Base-by-base conservation (phyloP, 2,888 invertebrate species). In the Rotaria macrura region DNA sequence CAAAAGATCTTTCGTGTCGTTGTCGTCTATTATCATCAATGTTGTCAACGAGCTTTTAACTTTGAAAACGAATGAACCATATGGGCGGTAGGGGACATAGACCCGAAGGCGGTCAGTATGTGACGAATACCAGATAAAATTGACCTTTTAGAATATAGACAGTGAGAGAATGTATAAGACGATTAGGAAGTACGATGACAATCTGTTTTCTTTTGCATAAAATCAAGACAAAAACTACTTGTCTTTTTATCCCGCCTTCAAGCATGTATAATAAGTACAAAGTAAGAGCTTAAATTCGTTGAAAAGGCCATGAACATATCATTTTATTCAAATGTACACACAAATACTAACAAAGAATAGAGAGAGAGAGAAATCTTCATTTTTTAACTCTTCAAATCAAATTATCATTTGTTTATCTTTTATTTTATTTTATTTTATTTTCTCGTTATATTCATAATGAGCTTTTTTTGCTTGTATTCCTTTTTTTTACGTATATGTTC, bases 181-280 rank as follows among this genome's bases (percentile, higher is more conserved):
- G 65, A 65, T 65, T 65, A 65, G 65, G 65, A 65, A 65, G 34
- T 65, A 65, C 65, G 65, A 65, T 65, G 65, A 34, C 65, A 65
- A 65, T 65, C 65, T 65, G 65, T 65, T 65, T 65, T 65, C 17
- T 65, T 65, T 65, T 65, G 65, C 65, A 65, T 65, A 65, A 65
- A 65, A 65, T 65, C 65, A 65, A 65, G 65, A 65, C 65, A 17
- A 65, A 57, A 49, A 65, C 65, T 65, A 65, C 65, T 65, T 65
- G 65, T 65, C 65, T 65, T 65, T 65, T 34, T 65, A 34, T 34
- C 65, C 65, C 65, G 65, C 65, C 65, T 65, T 65, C 65, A 20
- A 65, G 65, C 65, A 65, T 65, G 14, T 34, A 65, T 65, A 65
- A 65, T 65, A 65, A 65, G 34, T 65, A 65, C 65, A 65, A 65